These are phyloP conservation scores for Invenusta paracnida DNA, from an alignment of 2,888 invertebrate genomes.

Conservation along the genomic window DNA sequence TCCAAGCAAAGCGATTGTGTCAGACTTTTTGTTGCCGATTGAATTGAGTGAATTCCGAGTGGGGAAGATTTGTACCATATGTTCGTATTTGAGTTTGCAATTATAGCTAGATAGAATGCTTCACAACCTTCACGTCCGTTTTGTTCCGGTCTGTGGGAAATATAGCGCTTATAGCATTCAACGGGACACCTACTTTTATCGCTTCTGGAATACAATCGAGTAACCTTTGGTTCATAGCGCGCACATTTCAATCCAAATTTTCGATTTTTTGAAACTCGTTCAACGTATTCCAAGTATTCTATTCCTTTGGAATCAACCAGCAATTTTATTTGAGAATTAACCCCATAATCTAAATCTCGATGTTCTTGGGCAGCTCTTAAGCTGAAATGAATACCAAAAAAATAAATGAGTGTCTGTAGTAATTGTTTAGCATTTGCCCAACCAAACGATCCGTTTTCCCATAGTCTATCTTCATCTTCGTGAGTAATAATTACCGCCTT, in stretches of 20 bases:
- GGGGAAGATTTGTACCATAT: no score
- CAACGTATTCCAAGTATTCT: constrained; percentile 16
- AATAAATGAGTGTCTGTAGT: constrained; percentile 1
- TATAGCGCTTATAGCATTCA: constrained; percentile 30
- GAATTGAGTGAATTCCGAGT: no score
- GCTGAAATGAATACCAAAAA: constrained; percentile 18
- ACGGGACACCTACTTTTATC: constrained; percentile 26
- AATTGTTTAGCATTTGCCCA: constrained; percentile 13
- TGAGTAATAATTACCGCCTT: constrained; percentile 15
- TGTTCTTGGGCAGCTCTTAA: constrained; percentile 30
- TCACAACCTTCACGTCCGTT: not conserved
- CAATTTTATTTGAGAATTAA: constrained; percentile 5
- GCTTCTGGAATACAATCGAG: constrained; percentile 27
- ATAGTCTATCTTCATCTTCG: constrained; percentile 7
- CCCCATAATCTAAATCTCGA: constrained; percentile 20
- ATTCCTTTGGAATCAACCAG: not conserved
- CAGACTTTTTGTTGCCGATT: no score
- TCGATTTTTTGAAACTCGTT: constrained; percentile 10
- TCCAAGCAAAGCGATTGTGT: no score
- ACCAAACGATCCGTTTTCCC: constrained; percentile 11
- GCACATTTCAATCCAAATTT: not conserved
- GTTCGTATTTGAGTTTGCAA: no score
- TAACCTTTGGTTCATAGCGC: constrained; percentile 19
- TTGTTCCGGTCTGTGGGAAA: constrained; percentile 28
- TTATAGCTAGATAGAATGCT: not conserved